Percentiles rank a stretch among this genome's conserved stretches.
phyloP scores from a whole-genome alignment of 2,888 invertebrate genomes.

The Dryomyza anilis region DNA sequence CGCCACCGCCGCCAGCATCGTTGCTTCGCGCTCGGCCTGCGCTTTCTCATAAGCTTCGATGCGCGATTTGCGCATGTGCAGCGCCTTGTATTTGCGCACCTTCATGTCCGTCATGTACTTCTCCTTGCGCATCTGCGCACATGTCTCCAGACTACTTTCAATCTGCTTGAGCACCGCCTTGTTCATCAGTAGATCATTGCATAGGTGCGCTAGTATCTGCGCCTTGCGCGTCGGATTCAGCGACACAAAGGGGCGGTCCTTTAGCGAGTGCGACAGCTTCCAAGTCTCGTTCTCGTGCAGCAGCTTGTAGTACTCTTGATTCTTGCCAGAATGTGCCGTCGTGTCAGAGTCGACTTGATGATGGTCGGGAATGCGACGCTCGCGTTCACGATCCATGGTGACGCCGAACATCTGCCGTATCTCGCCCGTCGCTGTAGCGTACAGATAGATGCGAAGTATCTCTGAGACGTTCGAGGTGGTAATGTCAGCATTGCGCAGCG shows the following conservation, averaged over 20 bases:
- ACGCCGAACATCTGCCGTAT: constrained; percentile 79
- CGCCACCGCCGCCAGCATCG: constrained; percentile 53
- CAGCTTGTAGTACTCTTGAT: constrained; percentile 78
- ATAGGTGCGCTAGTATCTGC: constrained; percentile 86
- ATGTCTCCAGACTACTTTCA: constrained; percentile 84
- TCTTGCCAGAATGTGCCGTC: constrained; percentile 73
- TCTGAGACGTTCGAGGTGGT: constrained; percentile 91
- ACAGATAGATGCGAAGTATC: constrained; percentile 87
- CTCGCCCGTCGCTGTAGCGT: constrained; percentile 87
- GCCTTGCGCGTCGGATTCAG: constrained; percentile 86
- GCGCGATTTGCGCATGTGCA: constrained; percentile 77
- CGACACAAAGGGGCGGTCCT: constrained; percentile 84
- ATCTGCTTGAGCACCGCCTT: constrained; percentile 89
- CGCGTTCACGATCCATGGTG: constrained; percentile 81
- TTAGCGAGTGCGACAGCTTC: constrained; percentile 78
- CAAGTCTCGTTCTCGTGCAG: constrained; percentile 79
- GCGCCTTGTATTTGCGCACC: constrained; percentile 78
- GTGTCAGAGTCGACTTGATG: constrained; percentile 76
- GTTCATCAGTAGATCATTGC: constrained; percentile 93
- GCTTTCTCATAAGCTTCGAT: constrained; percentile 73
- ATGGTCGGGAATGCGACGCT: constrained; percentile 80
- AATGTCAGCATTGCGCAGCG: constrained; percentile 85
- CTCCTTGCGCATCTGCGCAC: constrained; percentile 85
- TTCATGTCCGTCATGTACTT: constrained; percentile 92
- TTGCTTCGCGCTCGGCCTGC: constrained; percentile 58